Evolutionary conservation across 2,113 vertebrate species (phyloP).

Genomic region (Merops nubicus): DNA sequence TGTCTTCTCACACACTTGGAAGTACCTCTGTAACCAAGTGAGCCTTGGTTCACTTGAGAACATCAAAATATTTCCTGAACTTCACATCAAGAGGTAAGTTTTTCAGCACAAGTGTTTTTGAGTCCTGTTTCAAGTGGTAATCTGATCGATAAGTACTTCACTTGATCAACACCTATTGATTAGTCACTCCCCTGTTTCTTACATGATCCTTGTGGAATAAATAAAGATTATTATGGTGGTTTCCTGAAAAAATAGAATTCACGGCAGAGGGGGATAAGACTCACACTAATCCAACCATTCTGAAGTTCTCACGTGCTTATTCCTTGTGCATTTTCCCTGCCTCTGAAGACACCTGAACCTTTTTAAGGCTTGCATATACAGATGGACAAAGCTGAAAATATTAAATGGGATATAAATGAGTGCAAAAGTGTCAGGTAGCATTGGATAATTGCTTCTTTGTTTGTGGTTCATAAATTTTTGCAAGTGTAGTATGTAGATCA

Average conservation of each 20-base stretch:
- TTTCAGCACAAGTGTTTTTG: neutral
- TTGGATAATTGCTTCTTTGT: neutral
- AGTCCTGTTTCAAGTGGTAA: neutral
- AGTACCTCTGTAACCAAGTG: neutral
- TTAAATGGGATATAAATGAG: neutral
- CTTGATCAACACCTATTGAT: neutral
- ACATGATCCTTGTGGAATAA: neutral
- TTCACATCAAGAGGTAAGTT: neutral
- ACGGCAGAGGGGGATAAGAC: neutral
- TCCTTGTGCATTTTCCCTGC: neutral
- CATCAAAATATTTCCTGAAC: conserved; percentile 5
- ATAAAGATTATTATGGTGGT: neutral
- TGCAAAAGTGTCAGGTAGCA: neutral
- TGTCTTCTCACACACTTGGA: neutral
- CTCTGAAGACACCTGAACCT: neutral
- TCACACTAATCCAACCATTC: neutral
- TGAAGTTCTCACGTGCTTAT: neutral
- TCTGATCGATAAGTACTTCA: neutral
- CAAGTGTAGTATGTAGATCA: neutral
- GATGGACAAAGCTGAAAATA: neutral
- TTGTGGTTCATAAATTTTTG: neutral
- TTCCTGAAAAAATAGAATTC: neutral
- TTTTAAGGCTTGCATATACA: neutral
- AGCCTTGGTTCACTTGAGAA: no score
- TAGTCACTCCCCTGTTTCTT: neutral